Conservation (phyloP, 2,888 invertebrate species). For the Acleris sparsana region DNA sequence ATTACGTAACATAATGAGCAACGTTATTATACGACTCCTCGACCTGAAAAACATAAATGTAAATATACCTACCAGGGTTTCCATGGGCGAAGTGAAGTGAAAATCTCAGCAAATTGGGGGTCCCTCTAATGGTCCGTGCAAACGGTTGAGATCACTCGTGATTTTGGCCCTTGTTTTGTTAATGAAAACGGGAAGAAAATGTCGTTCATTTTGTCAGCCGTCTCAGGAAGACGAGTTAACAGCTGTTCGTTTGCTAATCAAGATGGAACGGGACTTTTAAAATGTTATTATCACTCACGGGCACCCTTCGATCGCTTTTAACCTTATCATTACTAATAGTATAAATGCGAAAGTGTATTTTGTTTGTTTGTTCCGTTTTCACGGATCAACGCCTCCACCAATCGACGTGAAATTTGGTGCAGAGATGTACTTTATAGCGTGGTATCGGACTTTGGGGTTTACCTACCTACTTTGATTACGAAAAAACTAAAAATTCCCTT, state of each 20-base stretch:
- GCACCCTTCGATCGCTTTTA: conserved; percentile 1
- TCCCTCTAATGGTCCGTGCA: conserved; percentile 64
- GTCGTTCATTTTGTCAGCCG: conserved; percentile 12
- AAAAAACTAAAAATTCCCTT: too few species aligned
- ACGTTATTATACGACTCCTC: conserved; percentile 47
- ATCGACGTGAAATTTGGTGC: too few species aligned
- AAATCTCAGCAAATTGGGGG: conserved; percentile 59
- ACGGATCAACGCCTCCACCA: too few species aligned
- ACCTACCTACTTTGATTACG: too few species aligned
- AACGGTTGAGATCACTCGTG: conserved; percentile 46
- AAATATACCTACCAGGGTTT: conserved; percentile 41
- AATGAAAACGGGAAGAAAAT: conserved; percentile 34
- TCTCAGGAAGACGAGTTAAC: neutral
- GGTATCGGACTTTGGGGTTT: too few species aligned
- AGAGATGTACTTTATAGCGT: too few species aligned
- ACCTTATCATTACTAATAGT: neutral
- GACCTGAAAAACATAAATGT: conserved; percentile 53
- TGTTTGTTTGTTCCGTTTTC: too few species aligned
- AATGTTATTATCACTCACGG: neutral
- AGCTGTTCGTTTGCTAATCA: neutral
- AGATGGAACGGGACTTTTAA: conserved; percentile 6
- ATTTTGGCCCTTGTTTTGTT: conserved; percentile 42
- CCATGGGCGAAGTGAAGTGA: conserved; percentile 46
- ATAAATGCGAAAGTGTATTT: neutral
- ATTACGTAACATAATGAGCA: conserved; percentile 1